Conservation (phyloP, 1,140 invertebrate species). For the Sweltsa coloradensis region DNA sequence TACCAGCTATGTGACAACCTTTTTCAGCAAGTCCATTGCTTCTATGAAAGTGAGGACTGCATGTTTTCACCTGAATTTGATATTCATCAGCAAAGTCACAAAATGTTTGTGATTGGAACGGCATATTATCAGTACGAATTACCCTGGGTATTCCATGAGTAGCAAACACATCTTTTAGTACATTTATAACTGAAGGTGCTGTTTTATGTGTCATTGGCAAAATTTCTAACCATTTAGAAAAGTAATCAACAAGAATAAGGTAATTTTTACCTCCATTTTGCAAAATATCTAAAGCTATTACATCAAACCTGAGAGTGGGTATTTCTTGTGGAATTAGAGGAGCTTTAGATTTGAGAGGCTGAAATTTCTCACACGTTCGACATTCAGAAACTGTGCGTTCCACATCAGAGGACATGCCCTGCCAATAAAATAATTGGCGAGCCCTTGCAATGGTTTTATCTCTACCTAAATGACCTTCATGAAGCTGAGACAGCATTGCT, state of each 20-base stretch:
- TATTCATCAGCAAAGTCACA: neutral
- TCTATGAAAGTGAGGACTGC: neutral
- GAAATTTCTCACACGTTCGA: slow-evolving; percentile 6
- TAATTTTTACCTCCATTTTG: neutral
- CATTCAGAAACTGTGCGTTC: slow-evolving; percentile 4
- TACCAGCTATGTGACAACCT: neutral
- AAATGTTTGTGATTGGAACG: neutral
- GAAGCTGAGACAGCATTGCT: neutral
- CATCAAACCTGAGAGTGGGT: neutral
- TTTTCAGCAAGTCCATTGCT: slow-evolving; percentile 1
- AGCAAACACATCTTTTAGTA: neutral
- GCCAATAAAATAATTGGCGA: slow-evolving; percentile 11
- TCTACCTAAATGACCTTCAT: slow-evolving; percentile 4
- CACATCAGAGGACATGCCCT: neutral
- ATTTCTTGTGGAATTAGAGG: slow-evolving; percentile 9
- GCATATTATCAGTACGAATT: neutral
- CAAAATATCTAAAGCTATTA: slow-evolving; percentile 3
- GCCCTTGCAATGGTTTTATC: neutral
- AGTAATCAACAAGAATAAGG: neutral
- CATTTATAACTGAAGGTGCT: neutral
- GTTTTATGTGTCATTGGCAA: neutral
- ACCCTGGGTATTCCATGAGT: slow-evolving; percentile 2
- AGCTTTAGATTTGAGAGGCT: slow-evolving; percentile 7
- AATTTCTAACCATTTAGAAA: slow-evolving; percentile 1
- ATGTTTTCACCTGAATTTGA: neutral